Conservation (phyloP, 2,113 vertebrate genomes). For the Chitala chitala region DNA sequence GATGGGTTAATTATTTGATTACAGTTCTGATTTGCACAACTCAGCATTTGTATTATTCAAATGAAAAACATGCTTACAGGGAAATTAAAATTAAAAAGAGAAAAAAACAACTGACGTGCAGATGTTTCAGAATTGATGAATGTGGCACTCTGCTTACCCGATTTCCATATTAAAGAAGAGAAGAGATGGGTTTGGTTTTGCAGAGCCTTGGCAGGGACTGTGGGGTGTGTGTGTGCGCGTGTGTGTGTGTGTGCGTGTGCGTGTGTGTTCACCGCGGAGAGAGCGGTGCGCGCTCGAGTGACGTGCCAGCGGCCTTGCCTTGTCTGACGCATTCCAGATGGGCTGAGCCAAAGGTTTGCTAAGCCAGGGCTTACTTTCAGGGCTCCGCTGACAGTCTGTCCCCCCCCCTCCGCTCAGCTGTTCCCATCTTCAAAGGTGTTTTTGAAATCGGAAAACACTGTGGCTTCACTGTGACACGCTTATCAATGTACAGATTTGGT, state of each 20-base stretch:
- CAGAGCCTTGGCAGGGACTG: background rate
- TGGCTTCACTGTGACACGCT: too few species aligned
- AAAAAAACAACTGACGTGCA: background rate
- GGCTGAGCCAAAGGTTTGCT: background rate
- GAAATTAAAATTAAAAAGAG: slow-evolving; percentile 6
- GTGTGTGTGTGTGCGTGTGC: too few species aligned
- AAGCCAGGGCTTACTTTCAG: background rate
- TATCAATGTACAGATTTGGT: too few species aligned
- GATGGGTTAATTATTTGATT: background rate
- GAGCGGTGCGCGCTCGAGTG: background rate
- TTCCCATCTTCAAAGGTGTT: too few species aligned
- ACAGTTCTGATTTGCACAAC: slow-evolving; percentile 8
- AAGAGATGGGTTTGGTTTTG: background rate
- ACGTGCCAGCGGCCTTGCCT: background rate
- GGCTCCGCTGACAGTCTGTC: background rate
- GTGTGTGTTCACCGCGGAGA: background rate
- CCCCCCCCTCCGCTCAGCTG: too few species aligned
- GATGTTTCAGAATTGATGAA: slow-evolving; percentile 1
- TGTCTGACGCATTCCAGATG: background rate
- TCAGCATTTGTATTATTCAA: slow-evolving; percentile 14
- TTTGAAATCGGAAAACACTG: too few species aligned
- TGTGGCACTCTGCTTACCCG: background rate
- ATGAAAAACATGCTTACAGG: slow-evolving; percentile 8
- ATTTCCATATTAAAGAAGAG: slow-evolving; percentile 18
- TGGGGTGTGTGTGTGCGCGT: too few species aligned